phyloP scores from a whole-genome alignment of 2,113 vertebrate genomes.

The Gallinago media region DNA sequence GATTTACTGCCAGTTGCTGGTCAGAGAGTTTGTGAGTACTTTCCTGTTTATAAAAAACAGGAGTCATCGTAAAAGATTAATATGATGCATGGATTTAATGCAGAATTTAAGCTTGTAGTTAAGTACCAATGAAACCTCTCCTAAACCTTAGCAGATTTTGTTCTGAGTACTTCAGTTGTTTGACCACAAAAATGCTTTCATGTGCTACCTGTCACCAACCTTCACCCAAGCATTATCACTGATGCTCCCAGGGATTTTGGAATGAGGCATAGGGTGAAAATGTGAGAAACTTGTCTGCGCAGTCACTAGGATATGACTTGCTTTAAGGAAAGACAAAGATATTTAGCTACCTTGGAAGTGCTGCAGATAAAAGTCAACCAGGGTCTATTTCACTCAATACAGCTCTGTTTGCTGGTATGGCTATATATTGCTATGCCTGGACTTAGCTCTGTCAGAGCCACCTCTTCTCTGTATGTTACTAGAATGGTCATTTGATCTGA shows the following conservation, averaged over 20 bases:
- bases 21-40: constrained; percentile 77
- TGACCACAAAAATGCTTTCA: not conserved
- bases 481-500: not conserved
- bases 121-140: not conserved
- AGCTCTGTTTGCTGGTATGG: not conserved
- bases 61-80: not conserved
- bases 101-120: not conserved
- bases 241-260: not conserved
- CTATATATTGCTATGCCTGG: not conserved
- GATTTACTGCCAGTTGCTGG: constrained; percentile 79
- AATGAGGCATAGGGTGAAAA: rapidly evolving
- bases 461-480: not conserved
- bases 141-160: not conserved
- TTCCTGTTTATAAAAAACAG: constrained; percentile 49
- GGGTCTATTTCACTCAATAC: not conserved
- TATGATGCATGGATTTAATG: not conserved
- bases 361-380: not conserved
- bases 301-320: not conserved
- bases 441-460: not conserved
- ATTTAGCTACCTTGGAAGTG: not conserved
- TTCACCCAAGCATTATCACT: not conserved
- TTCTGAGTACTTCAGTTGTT: not conserved
- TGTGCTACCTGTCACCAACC: not conserved
- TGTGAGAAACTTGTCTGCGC: rapidly evolving
- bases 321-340: not conserved